Base-by-base conservation (phyloP, 2,888 invertebrate species). In the Drosophila nigricruria region DNA sequence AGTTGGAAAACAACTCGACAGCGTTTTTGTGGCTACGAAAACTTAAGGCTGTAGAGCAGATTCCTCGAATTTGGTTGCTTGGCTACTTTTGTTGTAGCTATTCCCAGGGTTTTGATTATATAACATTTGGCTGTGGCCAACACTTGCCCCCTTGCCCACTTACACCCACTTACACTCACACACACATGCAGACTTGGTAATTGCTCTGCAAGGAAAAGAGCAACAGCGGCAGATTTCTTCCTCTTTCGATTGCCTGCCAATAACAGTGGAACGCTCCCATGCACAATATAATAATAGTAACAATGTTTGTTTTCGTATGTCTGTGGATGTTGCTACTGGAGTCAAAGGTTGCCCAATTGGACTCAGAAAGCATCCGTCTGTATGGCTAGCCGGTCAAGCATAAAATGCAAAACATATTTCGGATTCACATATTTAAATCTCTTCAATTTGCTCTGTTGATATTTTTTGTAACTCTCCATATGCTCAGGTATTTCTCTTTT, bases 301-400 rank as follows among this genome's bases (percentile, higher is more conserved):
- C 40, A 59, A 42, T 42, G 23, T 34, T 14, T 61, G 20, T 34
- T 14, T 61, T 18, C 34, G 10, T 45, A 16, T 57, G 47, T 42
- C n/a, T n/a, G n/a, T n/a, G 34, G 38, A 10, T 9, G 42, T 10
- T 66, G 12, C 38, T 53, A 43, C 60, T n/a, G 43, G 43, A 9
- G 67, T 66, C 63, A 73, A 70, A 71, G 75, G 70, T 64, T 69
- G 56, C 2, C 20, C 30, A 70, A 66, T 52, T 70, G 42, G 54
- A 25, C 50, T 49, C 43, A 59, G 67, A 49, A 36, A 34, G 27
- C 50, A 65, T 49, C 66, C 56, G 85, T 32, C 25, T 80, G 79
- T 79, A 65, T 79, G 75, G 82, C 75, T 77, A 77, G 65, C 65
- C 73, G 81, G 71, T 87, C 89, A 89, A 79, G 89, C 86, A 79